phyloP scores from a whole-genome alignment of 2,797 vertebrate genomes.

The Sardinella longiceps region DNA sequence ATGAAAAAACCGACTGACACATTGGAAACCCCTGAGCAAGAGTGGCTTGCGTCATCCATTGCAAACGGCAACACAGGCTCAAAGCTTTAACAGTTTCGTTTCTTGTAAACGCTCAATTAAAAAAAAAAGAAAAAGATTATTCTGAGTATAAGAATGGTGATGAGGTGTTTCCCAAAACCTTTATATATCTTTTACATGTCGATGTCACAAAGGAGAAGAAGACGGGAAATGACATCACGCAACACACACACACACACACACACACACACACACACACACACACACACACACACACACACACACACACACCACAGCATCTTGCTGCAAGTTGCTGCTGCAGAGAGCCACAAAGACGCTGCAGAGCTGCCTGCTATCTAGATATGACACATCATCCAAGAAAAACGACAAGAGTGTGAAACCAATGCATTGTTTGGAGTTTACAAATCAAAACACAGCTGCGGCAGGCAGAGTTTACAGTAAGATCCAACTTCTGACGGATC shows the following conservation, averaged over 20 bases:
- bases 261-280: too few species aligned
- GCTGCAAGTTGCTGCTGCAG: not conserved
- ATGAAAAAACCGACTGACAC: constrained; percentile 9
- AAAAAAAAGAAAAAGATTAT: not conserved
- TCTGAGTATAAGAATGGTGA: not conserved
- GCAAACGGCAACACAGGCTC: constrained; percentile 2
- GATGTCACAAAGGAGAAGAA: not conserved
- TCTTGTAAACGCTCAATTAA: not conserved
- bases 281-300: too few species aligned
- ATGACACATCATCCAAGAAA: not conserved
- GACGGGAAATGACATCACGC: constrained; percentile 1
- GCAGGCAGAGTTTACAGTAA: constrained; percentile 13
- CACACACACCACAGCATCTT: not conserved
- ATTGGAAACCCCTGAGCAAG: not conserved
- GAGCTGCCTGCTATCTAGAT: not conserved
- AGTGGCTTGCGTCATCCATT: not conserved
- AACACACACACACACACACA: too few species aligned
- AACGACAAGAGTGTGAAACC: not conserved
- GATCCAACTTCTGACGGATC: not conserved
- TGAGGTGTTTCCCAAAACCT: not conserved
- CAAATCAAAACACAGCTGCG: constrained; percentile 14
- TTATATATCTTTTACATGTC: not conserved
- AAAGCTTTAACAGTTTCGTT: not conserved
- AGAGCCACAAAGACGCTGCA: not conserved
- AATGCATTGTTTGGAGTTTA: not conserved